Conservation (phyloP, 2,888 invertebrate genomes). For the Drosophila limbata region DNA sequence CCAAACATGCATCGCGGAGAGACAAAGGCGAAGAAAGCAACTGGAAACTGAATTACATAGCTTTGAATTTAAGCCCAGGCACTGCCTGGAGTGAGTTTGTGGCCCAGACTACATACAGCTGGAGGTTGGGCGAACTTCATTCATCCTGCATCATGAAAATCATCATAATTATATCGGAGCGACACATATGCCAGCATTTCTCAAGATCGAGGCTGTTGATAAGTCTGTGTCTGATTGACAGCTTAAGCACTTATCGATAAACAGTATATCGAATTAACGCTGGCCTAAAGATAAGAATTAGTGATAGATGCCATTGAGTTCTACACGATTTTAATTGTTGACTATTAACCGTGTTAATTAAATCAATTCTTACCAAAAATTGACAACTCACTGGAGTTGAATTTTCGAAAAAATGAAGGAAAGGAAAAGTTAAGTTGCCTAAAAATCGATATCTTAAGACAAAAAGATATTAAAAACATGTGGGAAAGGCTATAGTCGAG, state of each 20-base stretch:
- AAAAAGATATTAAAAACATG: too few relatives aligned
- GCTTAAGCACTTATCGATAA: slow-evolving; percentile 25
- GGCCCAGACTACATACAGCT: background rate
- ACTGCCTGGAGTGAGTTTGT: background rate
- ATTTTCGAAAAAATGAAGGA: too few relatives aligned
- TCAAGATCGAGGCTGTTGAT: slow-evolving; percentile 24
- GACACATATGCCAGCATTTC: slow-evolving; percentile 64
- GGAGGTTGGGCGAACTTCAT: background rate
- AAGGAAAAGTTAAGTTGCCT: too few relatives aligned
- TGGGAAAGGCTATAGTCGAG: too few relatives aligned
- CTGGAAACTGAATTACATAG: slow-evolving; percentile 10
- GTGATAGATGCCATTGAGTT: too few relatives aligned
- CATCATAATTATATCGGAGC: background rate
- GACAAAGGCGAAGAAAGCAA: slow-evolving; percentile 1
- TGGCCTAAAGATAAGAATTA: too few relatives aligned
- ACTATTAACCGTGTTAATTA: too few relatives aligned
- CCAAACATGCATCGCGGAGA: slow-evolving; percentile 7
- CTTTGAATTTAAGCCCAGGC: slow-evolving; percentile 3
- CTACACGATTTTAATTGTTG: too few relatives aligned
- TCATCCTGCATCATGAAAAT: slow-evolving; percentile 6
- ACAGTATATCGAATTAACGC: slow-evolving; percentile 9
- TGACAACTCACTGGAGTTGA: too few relatives aligned
- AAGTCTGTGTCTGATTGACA: slow-evolving; percentile 26
- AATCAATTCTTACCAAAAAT: too few relatives aligned
- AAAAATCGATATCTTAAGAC: too few relatives aligned